Percentiles rank a stretch among this genome's conserved stretches.
Evolutionary conservation across 2,888 invertebrate genomes (phyloP).

Genomic region (Halocaridina rubra): DNA sequence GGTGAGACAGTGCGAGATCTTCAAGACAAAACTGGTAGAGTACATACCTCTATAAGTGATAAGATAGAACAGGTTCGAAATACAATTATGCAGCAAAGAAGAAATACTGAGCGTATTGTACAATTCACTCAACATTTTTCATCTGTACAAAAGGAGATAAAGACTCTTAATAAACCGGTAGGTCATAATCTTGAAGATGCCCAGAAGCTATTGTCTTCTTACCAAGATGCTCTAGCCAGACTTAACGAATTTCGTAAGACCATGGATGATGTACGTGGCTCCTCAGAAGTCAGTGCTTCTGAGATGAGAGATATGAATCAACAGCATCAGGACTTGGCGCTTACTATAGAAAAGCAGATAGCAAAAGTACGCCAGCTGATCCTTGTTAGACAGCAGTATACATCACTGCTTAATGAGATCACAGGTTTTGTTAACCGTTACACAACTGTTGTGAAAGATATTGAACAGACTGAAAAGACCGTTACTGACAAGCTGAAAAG

Average conservation of each 20-base stretch:
- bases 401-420: slow-evolving; percentile 86
- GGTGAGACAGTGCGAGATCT: slow-evolving; percentile 83
- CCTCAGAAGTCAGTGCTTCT: slow-evolving; percentile 75
- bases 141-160: slow-evolving; percentile 84
- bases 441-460: slow-evolving; percentile 84
- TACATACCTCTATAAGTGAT: slow-evolving; percentile 81
- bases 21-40: slow-evolving; percentile 81
- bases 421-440: slow-evolving; percentile 88
- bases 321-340: slow-evolving; percentile 87
- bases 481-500: slow-evolving; percentile 88
- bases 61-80: slow-evolving; percentile 80
- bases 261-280: slow-evolving; percentile 76
- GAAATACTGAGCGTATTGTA: slow-evolving; percentile 82
- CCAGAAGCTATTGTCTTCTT: slow-evolving; percentile 75
- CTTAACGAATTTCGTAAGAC: slow-evolving; percentile 67
- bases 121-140: slow-evolving; percentile 84
- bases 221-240: slow-evolving; percentile 65
- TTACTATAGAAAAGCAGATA: slow-evolving; percentile 81
- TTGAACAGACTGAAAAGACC: slow-evolving; percentile 84
- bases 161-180: slow-evolving; percentile 85
- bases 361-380: slow-evolving; percentile 78
- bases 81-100: slow-evolving; percentile 83
- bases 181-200: slow-evolving; percentile 91
- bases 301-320: slow-evolving; percentile 82
- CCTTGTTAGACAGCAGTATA: slow-evolving; percentile 87